These are phyloP conservation scores for Cyanocitta stelleri DNA, from an alignment of 2,113 vertebrate species.

Conservation along the genomic window DNA sequence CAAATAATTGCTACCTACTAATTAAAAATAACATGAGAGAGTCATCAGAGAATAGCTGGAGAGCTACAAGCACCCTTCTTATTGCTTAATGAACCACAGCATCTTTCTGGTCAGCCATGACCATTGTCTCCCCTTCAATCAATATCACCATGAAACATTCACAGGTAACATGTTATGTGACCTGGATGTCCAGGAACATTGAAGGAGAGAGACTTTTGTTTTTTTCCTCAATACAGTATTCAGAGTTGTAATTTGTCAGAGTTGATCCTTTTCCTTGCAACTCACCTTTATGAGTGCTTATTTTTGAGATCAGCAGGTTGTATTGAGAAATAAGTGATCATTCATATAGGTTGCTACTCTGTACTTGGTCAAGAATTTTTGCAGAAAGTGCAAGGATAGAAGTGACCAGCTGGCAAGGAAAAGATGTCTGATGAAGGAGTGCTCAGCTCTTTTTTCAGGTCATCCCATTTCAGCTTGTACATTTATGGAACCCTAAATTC, in stretches of 20 bases:
- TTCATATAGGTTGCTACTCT: background rate
- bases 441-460: background rate
- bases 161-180: background rate
- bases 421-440: background rate
- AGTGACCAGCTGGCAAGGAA: background rate
- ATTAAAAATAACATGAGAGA: background rate
- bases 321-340: background rate
- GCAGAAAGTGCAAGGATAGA: background rate
- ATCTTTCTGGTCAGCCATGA: background rate
- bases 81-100: background rate
- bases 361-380: background rate
- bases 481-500: background rate
- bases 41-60: background rate
- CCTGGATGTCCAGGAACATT: background rate
- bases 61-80: background rate
- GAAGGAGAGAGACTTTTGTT: background rate
- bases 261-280: background rate
- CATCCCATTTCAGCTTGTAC: background rate
- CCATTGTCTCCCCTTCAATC: background rate
- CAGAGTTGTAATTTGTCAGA: background rate
- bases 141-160: background rate
- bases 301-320: background rate
- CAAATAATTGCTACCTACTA: background rate
- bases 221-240: background rate
- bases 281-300: fast-evolving